These are phyloP conservation scores for Xylota segnis DNA, from an alignment of 2,888 invertebrate species.

Conservation along the genomic window DNA sequence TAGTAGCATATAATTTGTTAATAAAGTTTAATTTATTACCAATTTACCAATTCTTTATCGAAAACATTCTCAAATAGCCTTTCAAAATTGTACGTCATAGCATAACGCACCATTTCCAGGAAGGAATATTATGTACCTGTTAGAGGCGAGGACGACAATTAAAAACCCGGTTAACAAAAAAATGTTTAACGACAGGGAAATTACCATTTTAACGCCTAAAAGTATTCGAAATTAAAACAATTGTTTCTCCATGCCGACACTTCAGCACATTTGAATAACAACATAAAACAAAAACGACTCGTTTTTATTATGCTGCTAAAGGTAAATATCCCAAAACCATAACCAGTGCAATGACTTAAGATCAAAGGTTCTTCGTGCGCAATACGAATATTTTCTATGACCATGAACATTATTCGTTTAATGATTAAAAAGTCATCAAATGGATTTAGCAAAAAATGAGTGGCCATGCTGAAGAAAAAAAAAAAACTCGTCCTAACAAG, in stretches of 20 bases:
- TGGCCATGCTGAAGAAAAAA: not conserved
- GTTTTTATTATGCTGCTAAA: slow-evolving; percentile 22
- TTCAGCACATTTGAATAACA: slow-evolving; percentile 7
- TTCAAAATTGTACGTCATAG: not conserved
- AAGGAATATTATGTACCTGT: not conserved
- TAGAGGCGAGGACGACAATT: not conserved
- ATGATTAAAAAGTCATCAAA: slow-evolving; percentile 20
- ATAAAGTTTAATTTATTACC: too few relatives aligned
- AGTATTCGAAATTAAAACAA: slow-evolving; percentile 10
- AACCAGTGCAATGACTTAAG: slow-evolving; percentile 20
- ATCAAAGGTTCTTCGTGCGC: slow-evolving; percentile 28
- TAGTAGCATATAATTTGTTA: too few relatives aligned
- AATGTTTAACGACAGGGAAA: slow-evolving; percentile 9
- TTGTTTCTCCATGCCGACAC: not conserved
- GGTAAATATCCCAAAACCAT: slow-evolving; percentile 38
- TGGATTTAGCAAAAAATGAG: not conserved
- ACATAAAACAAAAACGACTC: slow-evolving; percentile 32
- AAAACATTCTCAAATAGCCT: not conserved
- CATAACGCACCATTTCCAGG: not conserved
- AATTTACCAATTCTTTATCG: too few relatives aligned
- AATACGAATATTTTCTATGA: slow-evolving; percentile 14
- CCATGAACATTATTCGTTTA: slow-evolving; percentile 37
- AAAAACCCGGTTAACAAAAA: not conserved
- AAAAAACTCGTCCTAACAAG: slow-evolving; percentile 32
- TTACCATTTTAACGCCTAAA: slow-evolving; percentile 4